phyloP scores from a whole-genome alignment of 2,113 vertebrate species.

The Sinocyclocheilus grahami region DNA sequence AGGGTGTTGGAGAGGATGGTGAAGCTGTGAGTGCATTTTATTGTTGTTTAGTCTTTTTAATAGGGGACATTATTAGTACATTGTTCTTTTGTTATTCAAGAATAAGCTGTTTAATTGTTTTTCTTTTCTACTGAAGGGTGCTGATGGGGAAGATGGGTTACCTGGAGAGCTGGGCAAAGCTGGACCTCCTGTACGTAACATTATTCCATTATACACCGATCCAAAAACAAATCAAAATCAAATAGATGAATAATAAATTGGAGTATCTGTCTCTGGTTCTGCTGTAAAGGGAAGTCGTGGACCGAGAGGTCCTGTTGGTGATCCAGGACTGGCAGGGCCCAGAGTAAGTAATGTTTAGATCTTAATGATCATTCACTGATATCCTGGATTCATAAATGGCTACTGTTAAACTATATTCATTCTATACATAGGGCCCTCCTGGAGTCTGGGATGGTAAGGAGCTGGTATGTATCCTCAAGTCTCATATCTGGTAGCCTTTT shows the following conservation, averaged over 20 bases:
- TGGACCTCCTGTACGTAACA: slow-evolving; percentile 84
- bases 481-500: neutral
- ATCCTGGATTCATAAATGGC: neutral
- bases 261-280: neutral
- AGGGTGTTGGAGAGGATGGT: slow-evolving; percentile 86
- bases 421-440: slow-evolving; percentile 69
- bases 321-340: slow-evolving; percentile 82
- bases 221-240: neutral
- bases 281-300: slow-evolving; percentile 83
- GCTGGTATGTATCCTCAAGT: slow-evolving; percentile 69
- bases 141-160: slow-evolving; percentile 87
- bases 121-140: slow-evolving; percentile 75
- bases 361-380: neutral
- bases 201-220: neutral
- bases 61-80: neutral
- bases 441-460: slow-evolving; percentile 74
- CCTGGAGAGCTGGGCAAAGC: slow-evolving; percentile 91
- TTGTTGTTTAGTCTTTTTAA: neutral
- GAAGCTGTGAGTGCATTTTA: slow-evolving; percentile 81
- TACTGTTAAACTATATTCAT: slow-evolving; percentile 15
- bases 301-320: slow-evolving; percentile 82
- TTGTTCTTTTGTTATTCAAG: neutral
- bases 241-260: neutral
- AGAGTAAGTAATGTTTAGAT: slow-evolving; percentile 75
- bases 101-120: neutral